phyloP scores from a whole-genome alignment of 92 coral and sea anemone species.

The Virgularia gustaviana region DNA sequence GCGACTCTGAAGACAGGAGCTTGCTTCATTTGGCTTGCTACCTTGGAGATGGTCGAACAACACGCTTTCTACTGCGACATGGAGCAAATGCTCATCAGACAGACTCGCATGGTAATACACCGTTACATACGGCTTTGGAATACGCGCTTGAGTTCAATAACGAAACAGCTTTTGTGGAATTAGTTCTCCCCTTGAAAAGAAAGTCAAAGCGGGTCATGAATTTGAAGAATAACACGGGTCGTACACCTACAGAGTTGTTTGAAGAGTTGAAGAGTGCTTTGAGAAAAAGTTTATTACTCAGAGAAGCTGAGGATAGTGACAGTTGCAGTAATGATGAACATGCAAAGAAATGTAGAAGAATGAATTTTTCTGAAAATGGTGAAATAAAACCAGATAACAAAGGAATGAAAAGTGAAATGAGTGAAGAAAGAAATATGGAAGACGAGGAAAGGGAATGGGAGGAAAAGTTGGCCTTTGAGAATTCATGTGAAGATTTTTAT shows the following conservation, averaged over 20 bases:
- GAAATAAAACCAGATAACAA: slow-evolving; percentile 44
- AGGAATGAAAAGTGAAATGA: slow-evolving; percentile 32
- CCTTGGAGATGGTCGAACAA: slow-evolving; percentile 75
- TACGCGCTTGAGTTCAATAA: slow-evolving; percentile 59
- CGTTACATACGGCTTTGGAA: slow-evolving; percentile 77
- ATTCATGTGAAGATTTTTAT: slow-evolving; percentile 61
- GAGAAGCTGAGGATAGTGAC: slow-evolving; percentile 33
- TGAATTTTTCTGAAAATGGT: not conserved
- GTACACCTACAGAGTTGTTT: slow-evolving; percentile 54
- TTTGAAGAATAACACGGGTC: slow-evolving; percentile 52
- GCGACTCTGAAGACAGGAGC: slow-evolving; percentile 61
- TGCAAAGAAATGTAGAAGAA: too few relatives aligned
- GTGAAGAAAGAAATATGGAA: slow-evolving; percentile 28
- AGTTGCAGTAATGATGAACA: too few relatives aligned
- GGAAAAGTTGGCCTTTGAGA: slow-evolving; percentile 70
- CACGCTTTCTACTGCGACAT: slow-evolving; percentile 55
- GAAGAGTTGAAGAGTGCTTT: slow-evolving; percentile 44
- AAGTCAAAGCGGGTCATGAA: slow-evolving; percentile 50
- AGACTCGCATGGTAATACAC: slow-evolving; percentile 70
- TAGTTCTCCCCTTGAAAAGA: slow-evolving; percentile 61
- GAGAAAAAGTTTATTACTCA: slow-evolving; percentile 23
- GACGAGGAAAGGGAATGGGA: slow-evolving; percentile 71
- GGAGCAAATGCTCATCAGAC: slow-evolving; percentile 63
- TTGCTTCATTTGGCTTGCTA: slow-evolving; percentile 75
- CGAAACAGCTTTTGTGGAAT: slow-evolving; percentile 46